Conservation (phyloP, 2,113 vertebrate species). For the Antechinus stuartii region DNA sequence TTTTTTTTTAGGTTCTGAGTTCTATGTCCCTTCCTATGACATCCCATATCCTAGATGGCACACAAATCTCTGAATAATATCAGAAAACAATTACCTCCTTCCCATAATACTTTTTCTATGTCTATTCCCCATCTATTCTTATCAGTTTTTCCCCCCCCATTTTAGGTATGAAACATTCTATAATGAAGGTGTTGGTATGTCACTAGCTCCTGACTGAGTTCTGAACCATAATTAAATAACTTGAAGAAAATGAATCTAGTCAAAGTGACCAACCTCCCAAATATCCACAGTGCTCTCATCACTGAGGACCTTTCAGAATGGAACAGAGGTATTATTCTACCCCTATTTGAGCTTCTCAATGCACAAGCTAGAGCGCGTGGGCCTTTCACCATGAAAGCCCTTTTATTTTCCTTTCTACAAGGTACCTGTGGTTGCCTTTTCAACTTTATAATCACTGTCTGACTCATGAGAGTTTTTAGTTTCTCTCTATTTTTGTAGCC, state of each 20-base stretch:
- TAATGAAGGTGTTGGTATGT: not conserved
- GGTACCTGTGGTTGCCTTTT: not conserved
- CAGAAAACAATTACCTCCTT: not conserved
- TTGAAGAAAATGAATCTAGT: not conserved
- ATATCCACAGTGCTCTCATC: not conserved
- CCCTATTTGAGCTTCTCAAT: not conserved
- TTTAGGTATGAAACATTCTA: not conserved
- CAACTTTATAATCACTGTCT: not conserved
- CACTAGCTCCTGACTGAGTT: not conserved
- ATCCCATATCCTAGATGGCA: not conserved
- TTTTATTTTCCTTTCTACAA: conserved; percentile 2
- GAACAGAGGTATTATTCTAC: not conserved
- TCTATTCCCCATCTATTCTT: not conserved
- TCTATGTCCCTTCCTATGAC: not conserved
- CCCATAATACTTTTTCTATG: not conserved
- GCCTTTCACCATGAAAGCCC: not conserved
- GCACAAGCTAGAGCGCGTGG: not conserved
- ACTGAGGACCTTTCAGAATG: not conserved
- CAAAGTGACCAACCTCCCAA: not conserved
- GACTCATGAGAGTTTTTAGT: not conserved
- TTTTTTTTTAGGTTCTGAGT: not conserved
- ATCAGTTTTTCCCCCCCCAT: not conserved
- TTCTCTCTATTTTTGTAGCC: not conserved
- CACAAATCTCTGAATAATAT: not conserved
- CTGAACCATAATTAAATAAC: not conserved